A percentile compares a stretch with the other conserved stretches of the same genome.
Conservation (phyloP, 2,113 vertebrate genomes). For the Macroglossus sobrinus region DNA sequence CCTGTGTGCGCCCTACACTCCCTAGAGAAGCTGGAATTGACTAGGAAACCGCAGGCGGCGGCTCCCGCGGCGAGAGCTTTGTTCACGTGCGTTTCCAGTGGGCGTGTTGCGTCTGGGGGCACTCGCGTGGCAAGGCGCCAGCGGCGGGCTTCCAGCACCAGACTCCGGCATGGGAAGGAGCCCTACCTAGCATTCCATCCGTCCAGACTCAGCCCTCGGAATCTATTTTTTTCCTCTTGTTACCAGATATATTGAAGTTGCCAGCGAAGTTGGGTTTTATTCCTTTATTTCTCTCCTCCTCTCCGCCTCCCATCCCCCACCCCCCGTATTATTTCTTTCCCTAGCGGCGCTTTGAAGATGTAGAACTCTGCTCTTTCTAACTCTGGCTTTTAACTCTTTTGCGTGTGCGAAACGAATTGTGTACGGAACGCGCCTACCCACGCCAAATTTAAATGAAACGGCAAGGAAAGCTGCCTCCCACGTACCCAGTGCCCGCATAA, state of each 20-base stretch:
- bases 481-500: neutral
- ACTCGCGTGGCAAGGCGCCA: slow-evolving; percentile 41
- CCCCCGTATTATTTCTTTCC: neutral
- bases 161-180: neutral
- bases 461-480: neutral
- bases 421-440: neutral
- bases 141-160: slow-evolving; percentile 24
- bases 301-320: neutral
- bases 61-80: slow-evolving; percentile 26
- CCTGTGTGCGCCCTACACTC: slow-evolving; percentile 66
- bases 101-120: slow-evolving; percentile 57
- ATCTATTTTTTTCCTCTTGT: slow-evolving; percentile 50
- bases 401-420: neutral
- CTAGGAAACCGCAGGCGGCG: slow-evolving; percentile 27
- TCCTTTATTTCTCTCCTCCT: neutral
- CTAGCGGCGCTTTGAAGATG: slow-evolving; percentile 29
- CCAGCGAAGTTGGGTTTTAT: slow-evolving; percentile 51
- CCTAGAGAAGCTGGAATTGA: neutral
- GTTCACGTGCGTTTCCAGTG: slow-evolving; percentile 57
- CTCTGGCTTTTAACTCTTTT: neutral
- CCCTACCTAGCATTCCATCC: slow-evolving; percentile 49
- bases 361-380: neutral
- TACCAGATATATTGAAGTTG: slow-evolving; percentile 56
- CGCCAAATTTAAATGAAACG: neutral
- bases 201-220: slow-evolving; percentile 45